Evolutionary conservation across 2,797 vertebrate species (phyloP).

Genomic region (Pelodytes ibericus): DNA sequence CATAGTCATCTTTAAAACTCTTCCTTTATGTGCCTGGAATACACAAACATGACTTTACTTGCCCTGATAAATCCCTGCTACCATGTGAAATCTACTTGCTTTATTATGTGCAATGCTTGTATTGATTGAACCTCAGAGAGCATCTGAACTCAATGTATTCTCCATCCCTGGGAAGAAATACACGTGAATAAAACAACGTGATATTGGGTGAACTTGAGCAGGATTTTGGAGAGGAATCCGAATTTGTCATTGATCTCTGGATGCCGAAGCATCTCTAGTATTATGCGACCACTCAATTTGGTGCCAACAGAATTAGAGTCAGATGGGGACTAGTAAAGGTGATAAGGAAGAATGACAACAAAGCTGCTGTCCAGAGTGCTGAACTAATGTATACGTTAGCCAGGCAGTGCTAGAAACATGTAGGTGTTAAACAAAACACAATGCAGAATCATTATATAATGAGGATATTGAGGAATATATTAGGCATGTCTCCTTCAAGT

Average conservation of each 20-base stretch:
- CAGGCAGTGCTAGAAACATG: too few species aligned
- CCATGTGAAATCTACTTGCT: too few species aligned
- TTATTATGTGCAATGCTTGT: constrained; percentile 5
- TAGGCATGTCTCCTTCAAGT: too few species aligned
- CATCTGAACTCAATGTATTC: constrained; percentile 4
- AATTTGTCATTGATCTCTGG: constrained; percentile 1
- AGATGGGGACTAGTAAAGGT: not conserved
- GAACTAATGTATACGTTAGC: not conserved
- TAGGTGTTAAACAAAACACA: too few species aligned
- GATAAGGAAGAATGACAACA: not conserved
- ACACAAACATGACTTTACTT: not conserved
- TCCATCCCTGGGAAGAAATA: not conserved
- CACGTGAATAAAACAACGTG: not conserved
- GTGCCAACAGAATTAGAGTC: not conserved
- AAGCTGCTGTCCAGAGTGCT: not conserved
- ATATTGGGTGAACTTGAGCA: not conserved
- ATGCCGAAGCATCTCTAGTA: not conserved
- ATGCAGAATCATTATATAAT: too few species aligned
- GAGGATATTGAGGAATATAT: too few species aligned
- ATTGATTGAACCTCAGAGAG: not conserved
- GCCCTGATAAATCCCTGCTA: too few species aligned
- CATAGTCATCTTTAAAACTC: too few species aligned
- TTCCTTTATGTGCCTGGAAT: not conserved
- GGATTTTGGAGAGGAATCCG: not conserved
- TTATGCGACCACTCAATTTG: not conserved